phyloP scores from a whole-genome alignment of 2,113 vertebrate species.

The Etheostoma cragini region DNA sequence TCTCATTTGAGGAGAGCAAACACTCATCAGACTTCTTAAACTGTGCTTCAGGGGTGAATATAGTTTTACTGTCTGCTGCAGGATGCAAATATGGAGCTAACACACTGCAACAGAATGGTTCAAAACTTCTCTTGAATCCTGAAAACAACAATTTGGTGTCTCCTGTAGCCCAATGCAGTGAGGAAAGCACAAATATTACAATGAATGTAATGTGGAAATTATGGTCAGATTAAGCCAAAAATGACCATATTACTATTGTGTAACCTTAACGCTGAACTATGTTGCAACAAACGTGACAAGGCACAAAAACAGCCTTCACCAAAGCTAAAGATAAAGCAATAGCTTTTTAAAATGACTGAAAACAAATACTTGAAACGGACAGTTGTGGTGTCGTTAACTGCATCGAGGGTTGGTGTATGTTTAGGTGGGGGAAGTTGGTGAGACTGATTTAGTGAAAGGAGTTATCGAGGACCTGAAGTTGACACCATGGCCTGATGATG shows the following conservation, averaged over 20 bases:
- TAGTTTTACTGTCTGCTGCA: neutral
- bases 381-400: neutral
- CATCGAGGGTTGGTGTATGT: slow-evolving; percentile 9
- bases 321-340: neutral
- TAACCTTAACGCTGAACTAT: neutral
- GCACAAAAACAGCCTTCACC: neutral
- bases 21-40: slow-evolving; percentile 24
- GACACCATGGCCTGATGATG: slow-evolving; percentile 18
- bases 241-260: neutral
- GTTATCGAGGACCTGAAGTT: slow-evolving; percentile 14
- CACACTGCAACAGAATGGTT: neutral
- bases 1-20: slow-evolving; percentile 33
- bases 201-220: neutral
- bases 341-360: neutral
- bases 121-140: neutral
- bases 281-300: neutral
- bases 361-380: neutral
- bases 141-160: neutral
- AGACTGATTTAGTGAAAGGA: neutral
- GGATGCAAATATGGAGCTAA: neutral
- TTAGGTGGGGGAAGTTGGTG: slow-evolving; percentile 20
- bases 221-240: slow-evolving; percentile 1
- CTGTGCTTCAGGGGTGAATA: neutral
- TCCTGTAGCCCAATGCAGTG: neutral
- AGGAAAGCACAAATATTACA: neutral